A percentile compares a stretch with the other conserved stretches of the same genome.
Conservation (phyloP, 2,113 vertebrate genomes). For the Nematolebias whitei region DNA sequence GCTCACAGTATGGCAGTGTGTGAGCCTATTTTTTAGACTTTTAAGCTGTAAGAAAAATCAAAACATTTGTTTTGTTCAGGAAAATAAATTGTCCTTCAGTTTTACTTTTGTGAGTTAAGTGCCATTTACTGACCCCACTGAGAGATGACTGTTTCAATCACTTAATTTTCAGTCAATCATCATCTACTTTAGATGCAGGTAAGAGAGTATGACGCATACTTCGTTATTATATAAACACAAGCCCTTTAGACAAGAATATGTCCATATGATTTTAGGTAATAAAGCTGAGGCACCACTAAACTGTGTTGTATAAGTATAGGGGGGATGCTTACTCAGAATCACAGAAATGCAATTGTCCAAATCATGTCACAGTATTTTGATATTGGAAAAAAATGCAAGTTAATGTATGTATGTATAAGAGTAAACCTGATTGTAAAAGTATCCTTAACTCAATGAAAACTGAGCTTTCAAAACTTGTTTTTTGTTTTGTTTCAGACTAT, state of each 20-base stretch:
- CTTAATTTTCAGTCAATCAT: slow-evolving; percentile 13
- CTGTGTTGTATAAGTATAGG: too few relatives aligned
- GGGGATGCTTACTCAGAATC: too few relatives aligned
- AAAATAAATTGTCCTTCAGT: slow-evolving; percentile 21
- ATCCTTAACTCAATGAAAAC: too few relatives aligned
- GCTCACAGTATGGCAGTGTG: slow-evolving; percentile 3
- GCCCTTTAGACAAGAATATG: not conserved
- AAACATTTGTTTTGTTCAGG: slow-evolving; percentile 7
- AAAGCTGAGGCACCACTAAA: too few relatives aligned
- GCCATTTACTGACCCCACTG: not conserved
- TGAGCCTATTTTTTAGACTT: slow-evolving; percentile 17
- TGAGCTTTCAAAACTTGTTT: too few relatives aligned
- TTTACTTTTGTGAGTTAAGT: slow-evolving; percentile 31
- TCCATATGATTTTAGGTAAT: not conserved
- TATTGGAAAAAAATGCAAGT: too few relatives aligned
- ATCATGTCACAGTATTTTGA: too few relatives aligned
- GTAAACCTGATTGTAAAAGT: too few relatives aligned
- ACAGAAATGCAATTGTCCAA: too few relatives aligned
- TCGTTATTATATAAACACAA: slow-evolving; percentile 4
- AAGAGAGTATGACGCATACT: not conserved
- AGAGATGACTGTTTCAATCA: slow-evolving; percentile 10
- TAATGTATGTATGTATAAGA: too few relatives aligned
- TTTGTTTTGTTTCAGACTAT: not conserved
- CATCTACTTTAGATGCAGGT: slow-evolving; percentile 15
- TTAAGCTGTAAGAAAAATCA: slow-evolving; percentile 13